Percentiles rank a stretch among this genome's conserved stretches.
phyloP scores from a whole-genome alignment of 2,797 vertebrate species.

The Chiloscyllium punctatum region DNA sequence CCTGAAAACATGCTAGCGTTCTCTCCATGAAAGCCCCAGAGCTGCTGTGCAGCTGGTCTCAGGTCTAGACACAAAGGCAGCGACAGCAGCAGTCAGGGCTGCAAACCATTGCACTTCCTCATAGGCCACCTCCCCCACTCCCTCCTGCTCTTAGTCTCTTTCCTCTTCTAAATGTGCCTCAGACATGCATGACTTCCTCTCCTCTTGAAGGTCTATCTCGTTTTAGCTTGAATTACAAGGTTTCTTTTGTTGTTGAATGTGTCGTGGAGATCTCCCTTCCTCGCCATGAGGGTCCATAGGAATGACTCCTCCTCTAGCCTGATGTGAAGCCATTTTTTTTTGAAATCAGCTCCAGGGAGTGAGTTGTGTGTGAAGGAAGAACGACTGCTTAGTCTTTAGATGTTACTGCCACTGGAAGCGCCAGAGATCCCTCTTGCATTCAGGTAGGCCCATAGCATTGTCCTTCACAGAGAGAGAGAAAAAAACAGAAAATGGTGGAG shows the following conservation, averaged over 20 bases:
- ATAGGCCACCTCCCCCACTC: conserved; percentile 9
- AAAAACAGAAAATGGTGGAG: conserved; percentile 35
- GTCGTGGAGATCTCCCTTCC: conserved; percentile 46
- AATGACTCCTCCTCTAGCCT: conserved; percentile 34
- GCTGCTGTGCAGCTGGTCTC: conserved; percentile 25
- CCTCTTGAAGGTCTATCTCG: background rate
- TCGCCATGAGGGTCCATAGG: conserved; percentile 39
- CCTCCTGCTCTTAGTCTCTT: background rate
- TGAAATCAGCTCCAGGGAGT: background rate
- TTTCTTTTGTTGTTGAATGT: conserved; percentile 49
- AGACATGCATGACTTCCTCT: background rate
- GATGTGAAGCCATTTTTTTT: conserved; percentile 38
- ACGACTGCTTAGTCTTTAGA: conserved; percentile 32
- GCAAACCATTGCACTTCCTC: conserved; percentile 36
- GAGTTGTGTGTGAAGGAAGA: conserved; percentile 32
- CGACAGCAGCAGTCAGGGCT: background rate
- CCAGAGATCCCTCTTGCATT: conserved; percentile 36
- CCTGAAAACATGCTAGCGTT: background rate
- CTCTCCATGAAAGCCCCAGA: conserved; percentile 11
- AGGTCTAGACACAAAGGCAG: conserved; percentile 34
- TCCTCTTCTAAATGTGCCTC: conserved; percentile 15
- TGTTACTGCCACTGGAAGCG: conserved; percentile 31
- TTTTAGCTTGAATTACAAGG: conserved; percentile 47
- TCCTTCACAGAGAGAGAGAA: conserved; percentile 10
- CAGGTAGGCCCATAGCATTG: conserved; percentile 36